Percentiles rank a stretch among this genome's conserved stretches.
These are phyloP conservation scores for Urocynchramus pylzowi DNA, from an alignment of 2,113 vertebrate genomes.

Conservation along the genomic window DNA sequence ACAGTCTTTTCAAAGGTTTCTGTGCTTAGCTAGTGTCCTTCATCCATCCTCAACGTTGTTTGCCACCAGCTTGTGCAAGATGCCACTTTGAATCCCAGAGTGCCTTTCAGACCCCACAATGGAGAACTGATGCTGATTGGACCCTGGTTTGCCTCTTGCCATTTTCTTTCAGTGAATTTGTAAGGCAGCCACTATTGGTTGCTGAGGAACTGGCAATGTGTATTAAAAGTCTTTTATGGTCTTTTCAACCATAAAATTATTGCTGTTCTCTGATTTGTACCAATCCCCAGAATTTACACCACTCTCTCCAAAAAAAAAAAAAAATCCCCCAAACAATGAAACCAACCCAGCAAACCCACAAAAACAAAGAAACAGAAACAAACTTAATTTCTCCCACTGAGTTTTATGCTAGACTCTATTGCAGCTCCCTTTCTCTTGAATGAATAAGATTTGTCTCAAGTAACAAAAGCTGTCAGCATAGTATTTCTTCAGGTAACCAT, in stretches of 20 bases:
- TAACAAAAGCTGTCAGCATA: neutral
- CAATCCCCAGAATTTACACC: neutral
- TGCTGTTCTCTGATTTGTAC: neutral
- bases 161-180: neutral
- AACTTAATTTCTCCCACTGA: neutral
- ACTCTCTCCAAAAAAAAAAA: neutral
- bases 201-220: neutral
- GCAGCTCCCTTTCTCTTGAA: neutral
- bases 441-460: neutral
- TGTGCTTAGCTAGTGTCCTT: neutral
- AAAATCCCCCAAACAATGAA: neutral
- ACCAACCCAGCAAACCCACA: neutral
- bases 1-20: neutral
- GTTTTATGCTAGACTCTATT: neutral
- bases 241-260: neutral
- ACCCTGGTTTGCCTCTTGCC: neutral
- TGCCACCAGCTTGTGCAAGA: neutral
- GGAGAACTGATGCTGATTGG: neutral
- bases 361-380: neutral
- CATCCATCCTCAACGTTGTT: neutral
- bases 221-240: neutral
- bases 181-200: neutral
- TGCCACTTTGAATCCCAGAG: neutral
- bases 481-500: neutral
- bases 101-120: neutral